Evolutionary conservation across 2,888 invertebrate genomes (phyloP).

Genomic region (Drosophila pseudotakahashii): DNA sequence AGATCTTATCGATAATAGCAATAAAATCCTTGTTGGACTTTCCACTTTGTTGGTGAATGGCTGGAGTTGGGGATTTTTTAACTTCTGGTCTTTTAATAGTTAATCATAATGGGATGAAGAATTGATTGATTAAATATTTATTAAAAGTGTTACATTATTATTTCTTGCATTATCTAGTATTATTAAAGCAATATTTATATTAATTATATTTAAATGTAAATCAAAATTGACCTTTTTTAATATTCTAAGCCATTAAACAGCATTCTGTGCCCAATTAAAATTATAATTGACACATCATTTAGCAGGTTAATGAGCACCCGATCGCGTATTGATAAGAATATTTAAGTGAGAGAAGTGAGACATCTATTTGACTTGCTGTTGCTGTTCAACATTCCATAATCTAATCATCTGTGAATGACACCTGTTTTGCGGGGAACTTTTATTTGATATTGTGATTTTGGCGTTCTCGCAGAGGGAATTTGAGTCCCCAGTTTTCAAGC

Average conservation of each 20-base stretch:
- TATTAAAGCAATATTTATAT: neutral
- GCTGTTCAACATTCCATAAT: slow-evolving; percentile 37
- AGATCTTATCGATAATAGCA: neutral
- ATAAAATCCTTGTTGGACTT: neutral
- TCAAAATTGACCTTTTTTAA: no score
- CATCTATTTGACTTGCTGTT: slow-evolving; percentile 7
- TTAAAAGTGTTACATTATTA: no score
- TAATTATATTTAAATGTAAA: neutral
- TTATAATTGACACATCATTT: neutral
- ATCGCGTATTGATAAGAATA: neutral
- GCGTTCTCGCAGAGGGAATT: slow-evolving; percentile 14
- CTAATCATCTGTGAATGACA: slow-evolving; percentile 46
- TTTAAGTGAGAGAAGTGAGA: slow-evolving; percentile 13
- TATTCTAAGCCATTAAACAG: neutral
- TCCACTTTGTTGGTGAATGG: neutral
- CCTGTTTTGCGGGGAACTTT: slow-evolving; percentile 41
- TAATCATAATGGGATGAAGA: neutral
- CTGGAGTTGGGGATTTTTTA: neutral
- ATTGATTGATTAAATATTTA: no score
- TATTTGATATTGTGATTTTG: slow-evolving; percentile 16
- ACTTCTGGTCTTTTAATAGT: neutral
- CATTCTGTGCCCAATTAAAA: neutral
- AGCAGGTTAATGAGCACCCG: neutral
- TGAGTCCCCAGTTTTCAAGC: slow-evolving; percentile 45
- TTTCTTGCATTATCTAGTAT: neutral